Conservation (phyloP, 2,113 vertebrate genomes). For the Lophotis ruficrista region DNA sequence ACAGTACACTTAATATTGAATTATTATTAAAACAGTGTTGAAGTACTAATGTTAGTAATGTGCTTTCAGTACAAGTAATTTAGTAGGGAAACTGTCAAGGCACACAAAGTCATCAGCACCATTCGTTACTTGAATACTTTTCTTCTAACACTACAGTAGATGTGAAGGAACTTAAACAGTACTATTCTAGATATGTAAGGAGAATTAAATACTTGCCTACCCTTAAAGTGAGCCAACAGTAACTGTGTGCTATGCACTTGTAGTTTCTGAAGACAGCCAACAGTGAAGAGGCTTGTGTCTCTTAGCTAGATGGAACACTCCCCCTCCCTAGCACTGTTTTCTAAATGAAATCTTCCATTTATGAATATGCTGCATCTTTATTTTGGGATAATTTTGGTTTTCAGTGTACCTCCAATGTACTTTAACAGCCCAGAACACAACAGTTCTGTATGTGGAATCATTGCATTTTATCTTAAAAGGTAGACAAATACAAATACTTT, state of each 20-base stretch:
- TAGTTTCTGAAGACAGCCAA: neutral
- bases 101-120: neutral
- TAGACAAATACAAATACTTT: neutral
- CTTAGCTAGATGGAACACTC: neutral
- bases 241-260: neutral
- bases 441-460: neutral
- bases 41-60: neutral
- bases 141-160: neutral
- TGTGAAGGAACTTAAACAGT: neutral
- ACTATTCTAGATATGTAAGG: neutral
- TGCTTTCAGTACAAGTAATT: neutral
- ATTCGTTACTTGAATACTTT: neutral
- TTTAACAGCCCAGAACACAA: neutral
- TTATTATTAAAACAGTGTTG: accelerated
- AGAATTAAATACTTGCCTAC: neutral
- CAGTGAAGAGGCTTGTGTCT: neutral
- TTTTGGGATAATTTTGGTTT: neutral
- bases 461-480: neutral
- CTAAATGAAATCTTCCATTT: neutral
- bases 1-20: neutral
- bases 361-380: neutral
- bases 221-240: neutral
- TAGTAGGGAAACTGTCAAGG: neutral
- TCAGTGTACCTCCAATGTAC: neutral
- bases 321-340: neutral